A percentile compares a stretch with the other conserved stretches of the same genome.
These are phyloP conservation scores for Nannoperca australis DNA, from an alignment of 2,797 vertebrate genomes.

Conservation along the genomic window DNA sequence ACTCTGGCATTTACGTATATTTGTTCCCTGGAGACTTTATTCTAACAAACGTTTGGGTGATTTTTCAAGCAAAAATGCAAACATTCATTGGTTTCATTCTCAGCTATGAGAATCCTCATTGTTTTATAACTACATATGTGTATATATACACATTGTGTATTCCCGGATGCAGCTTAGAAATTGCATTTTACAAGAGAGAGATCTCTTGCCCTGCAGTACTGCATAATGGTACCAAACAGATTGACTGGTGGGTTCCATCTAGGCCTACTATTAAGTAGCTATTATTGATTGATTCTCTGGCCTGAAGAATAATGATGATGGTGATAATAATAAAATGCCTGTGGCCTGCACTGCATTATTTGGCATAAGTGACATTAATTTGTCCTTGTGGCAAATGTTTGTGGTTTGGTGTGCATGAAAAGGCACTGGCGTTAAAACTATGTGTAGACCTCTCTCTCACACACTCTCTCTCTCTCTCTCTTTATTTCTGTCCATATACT, in stretches of 20 bases:
- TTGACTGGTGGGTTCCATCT: neutral
- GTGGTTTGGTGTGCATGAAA: conserved; percentile 47
- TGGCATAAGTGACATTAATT: conserved; percentile 46
- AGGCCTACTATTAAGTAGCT: neutral
- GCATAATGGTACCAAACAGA: neutral
- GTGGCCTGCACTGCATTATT: conserved; percentile 18
- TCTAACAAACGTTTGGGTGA: neutral
- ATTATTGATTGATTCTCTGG: conserved; percentile 19
- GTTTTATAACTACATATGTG: neutral
- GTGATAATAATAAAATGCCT: conserved; percentile 23
- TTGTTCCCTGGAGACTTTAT: neutral
- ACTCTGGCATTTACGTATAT: neutral
- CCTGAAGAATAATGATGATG: conserved; percentile 24
- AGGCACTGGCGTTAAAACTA: conserved; percentile 43
- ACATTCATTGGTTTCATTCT: neutral
- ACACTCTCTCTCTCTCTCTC: conserved; percentile 10
- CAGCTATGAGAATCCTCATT: neutral
- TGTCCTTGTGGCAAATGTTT: conserved; percentile 55
- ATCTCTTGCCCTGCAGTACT: neutral
- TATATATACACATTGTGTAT: too few relatives aligned
- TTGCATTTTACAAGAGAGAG: neutral
- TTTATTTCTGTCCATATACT: conserved; percentile 22
- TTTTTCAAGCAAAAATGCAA: neutral
- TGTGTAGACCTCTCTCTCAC: conserved; percentile 11
- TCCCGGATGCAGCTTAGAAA: neutral